Conservation (phyloP, 2,797 vertebrate species). For the Hypotaenidia philippensis region DNA sequence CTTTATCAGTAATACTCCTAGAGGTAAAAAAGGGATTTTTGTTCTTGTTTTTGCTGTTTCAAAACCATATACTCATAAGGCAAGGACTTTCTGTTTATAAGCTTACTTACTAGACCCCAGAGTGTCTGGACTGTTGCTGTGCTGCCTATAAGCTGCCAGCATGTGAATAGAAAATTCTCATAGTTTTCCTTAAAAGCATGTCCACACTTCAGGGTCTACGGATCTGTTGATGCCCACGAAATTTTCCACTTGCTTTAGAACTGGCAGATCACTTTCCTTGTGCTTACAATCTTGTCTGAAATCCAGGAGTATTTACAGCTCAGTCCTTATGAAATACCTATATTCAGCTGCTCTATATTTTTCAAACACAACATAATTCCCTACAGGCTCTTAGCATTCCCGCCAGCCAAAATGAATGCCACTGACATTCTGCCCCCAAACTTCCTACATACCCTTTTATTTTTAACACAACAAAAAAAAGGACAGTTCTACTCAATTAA, state of each 20-base stretch:
- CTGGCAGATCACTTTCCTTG: background rate
- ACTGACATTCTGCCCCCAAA: background rate
- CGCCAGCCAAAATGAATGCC: background rate
- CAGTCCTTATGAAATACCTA: background rate
- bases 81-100: background rate
- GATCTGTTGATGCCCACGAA: background rate
- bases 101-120: background rate
- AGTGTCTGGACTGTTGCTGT: background rate
- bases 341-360: background rate
- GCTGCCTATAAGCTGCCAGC: background rate
- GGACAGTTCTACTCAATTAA: background rate
- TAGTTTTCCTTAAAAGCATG: background rate
- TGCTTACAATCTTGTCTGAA: background rate
- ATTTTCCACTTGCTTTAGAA: background rate
- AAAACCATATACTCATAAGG: background rate
- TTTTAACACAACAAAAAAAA: background rate
- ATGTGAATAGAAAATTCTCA: background rate
- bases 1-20: background rate
- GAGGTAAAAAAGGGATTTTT: background rate
- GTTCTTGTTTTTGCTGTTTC: background rate
- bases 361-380: background rate
- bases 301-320: background rate
- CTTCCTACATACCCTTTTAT: background rate
- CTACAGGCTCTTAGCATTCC: background rate
- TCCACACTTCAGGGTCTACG: accelerated